Percentiles rank a stretch among this genome's conserved stretches.
phyloP scores from a whole-genome alignment of 2,113 vertebrate species.

The Cranoglanis bouderius region DNA sequence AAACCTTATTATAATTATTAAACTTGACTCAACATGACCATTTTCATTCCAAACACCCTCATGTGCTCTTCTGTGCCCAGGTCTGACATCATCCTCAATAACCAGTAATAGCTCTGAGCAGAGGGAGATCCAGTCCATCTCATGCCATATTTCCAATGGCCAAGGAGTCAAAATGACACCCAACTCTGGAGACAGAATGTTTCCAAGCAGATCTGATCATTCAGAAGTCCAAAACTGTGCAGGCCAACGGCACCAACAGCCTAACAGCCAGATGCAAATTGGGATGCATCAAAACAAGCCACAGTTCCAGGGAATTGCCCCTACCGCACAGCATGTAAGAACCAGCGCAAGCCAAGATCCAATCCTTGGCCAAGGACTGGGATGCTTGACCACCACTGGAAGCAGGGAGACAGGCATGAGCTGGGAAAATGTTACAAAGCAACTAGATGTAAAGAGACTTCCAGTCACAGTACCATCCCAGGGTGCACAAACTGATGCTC shows the following conservation, averaged over 20 bases:
- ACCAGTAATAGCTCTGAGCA: slow-evolving; percentile 79
- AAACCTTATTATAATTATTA: neutral
- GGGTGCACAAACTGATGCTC: slow-evolving; percentile 73
- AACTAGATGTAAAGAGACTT: slow-evolving; percentile 72
- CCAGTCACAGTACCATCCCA: slow-evolving; percentile 72
- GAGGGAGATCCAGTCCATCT: slow-evolving; percentile 74
- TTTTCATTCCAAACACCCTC: neutral
- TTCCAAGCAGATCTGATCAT: slow-evolving; percentile 75
- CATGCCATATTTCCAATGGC: slow-evolving; percentile 78
- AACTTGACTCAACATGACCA: neutral
- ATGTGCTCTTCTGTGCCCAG: slow-evolving; percentile 56
- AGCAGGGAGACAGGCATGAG: slow-evolving; percentile 65
- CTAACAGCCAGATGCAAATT: slow-evolving; percentile 75
- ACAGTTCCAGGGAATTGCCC: slow-evolving; percentile 72
- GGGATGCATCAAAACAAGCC: slow-evolving; percentile 77
- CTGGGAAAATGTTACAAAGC: slow-evolving; percentile 83
- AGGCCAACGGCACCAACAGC: slow-evolving; percentile 78
- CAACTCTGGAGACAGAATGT: slow-evolving; percentile 76
- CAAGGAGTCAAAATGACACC: slow-evolving; percentile 78
- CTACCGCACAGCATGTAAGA: slow-evolving; percentile 75
- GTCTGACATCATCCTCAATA: slow-evolving; percentile 76
- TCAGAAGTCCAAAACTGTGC: slow-evolving; percentile 68
- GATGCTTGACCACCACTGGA: slow-evolving; percentile 73
- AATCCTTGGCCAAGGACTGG: slow-evolving; percentile 69
- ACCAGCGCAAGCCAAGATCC: slow-evolving; percentile 63